These are phyloP conservation scores for Drosophila austrosaltans DNA, from an alignment of 2,888 invertebrate species.

Conservation along the genomic window DNA sequence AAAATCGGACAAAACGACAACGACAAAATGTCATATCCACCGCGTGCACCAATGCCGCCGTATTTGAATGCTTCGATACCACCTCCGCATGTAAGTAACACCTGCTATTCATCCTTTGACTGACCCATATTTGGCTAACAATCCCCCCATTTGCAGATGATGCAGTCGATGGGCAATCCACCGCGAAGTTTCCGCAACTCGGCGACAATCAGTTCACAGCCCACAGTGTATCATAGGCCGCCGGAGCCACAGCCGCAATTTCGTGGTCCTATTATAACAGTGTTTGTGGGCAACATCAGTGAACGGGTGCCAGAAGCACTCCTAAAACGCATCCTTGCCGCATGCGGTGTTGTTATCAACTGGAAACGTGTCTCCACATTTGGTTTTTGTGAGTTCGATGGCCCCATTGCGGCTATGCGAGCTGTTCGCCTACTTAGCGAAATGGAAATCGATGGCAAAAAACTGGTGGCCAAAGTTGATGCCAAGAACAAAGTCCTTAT, in stretches of 20 bases:
- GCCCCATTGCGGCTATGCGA: conserved; percentile 96
- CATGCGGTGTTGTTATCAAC: conserved; percentile 96
- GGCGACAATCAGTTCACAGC: conserved; percentile 83
- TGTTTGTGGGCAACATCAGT: conserved; percentile 92
- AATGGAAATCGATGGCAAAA: conserved; percentile 95
- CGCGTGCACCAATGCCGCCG: conserved; percentile 91
- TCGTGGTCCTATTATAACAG: conserved; percentile 96
- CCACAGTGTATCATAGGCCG: conserved; percentile 82
- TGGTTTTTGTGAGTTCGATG: conserved; percentile 98
- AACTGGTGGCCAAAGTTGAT: conserved; percentile 97
- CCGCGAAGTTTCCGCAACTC: conserved; percentile 84
- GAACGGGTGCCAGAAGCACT: conserved; percentile 97
- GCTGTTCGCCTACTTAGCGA: conserved; percentile 97
- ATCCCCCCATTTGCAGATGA: conserved; percentile 83
- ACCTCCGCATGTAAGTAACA: conserved; percentile 84
- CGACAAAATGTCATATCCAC: conserved; percentile 93
- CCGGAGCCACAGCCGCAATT: conserved; percentile 81
- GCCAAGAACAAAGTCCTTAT: conserved; percentile 97
- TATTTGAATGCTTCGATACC: conserved; percentile 90
- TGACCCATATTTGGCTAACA: neutral
- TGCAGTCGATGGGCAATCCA: conserved; percentile 84
- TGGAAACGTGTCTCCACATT: conserved; percentile 99
- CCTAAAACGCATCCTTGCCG: conserved; percentile 94
- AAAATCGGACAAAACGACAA: conserved; percentile 17
- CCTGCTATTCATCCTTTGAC: neutral